Evolutionary conservation across 2,797 vertebrate species (phyloP).

Genomic region (Trichosurus vulpecula): DNA sequence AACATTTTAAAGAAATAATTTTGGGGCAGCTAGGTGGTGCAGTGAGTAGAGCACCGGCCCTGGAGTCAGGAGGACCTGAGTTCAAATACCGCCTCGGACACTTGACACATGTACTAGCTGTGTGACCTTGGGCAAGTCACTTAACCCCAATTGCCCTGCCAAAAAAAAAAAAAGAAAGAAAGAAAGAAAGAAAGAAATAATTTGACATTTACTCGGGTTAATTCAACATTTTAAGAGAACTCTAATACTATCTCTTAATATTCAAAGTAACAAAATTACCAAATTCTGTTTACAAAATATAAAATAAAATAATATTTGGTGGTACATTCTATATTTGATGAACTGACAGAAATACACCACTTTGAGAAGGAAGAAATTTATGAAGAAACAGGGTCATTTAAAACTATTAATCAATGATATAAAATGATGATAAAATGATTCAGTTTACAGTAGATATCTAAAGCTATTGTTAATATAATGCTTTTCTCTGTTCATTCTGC

Average conservation of each 20-base stretch:
- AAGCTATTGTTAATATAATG: background rate
- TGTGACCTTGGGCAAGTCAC: no score
- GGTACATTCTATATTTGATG: conserved; percentile 45
- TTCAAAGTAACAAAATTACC: conserved; percentile 40
- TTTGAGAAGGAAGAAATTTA: conserved; percentile 29
- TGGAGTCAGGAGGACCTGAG: no score
- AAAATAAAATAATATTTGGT: conserved; percentile 25
- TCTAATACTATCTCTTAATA: conserved; percentile 38
- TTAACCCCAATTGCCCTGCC: no score
- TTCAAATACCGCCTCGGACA: no score
- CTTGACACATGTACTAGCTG: no score
- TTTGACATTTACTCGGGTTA: conserved; percentile 46
- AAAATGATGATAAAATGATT: conserved; percentile 35
- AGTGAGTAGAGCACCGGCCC: no score
- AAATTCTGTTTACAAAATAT: conserved; percentile 39
- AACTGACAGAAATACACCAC: conserved; percentile 1
- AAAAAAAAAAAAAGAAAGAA: no score
- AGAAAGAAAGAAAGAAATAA: conserved; percentile 46
- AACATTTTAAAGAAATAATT: conserved; percentile 49
- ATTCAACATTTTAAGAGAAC: conserved; percentile 29
- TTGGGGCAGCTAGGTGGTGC: no score
- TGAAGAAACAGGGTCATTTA: background rate
- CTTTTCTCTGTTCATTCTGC: conserved; percentile 9
- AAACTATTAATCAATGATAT: conserved; percentile 26
- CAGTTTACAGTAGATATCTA: background rate